Evolutionary conservation across 2,888 invertebrate species (phyloP).

Genomic region (Shargacucullia verbasci): DNA sequence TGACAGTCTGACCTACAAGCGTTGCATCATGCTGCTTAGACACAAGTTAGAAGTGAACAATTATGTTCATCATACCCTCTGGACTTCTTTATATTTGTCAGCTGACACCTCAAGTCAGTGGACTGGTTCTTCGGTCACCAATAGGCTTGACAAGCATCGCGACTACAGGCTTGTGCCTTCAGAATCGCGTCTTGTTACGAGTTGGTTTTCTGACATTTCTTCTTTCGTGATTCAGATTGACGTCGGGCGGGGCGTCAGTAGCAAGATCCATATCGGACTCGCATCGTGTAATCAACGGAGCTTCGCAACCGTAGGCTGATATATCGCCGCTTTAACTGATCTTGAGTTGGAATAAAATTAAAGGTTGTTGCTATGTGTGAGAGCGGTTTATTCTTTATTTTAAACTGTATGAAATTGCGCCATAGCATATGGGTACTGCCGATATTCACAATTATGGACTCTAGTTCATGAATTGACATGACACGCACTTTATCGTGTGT

Average conservation of each 20-base stretch:
- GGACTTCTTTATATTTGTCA: too few relatives aligned
- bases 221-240: constrained; percentile 29
- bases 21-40: too few relatives aligned
- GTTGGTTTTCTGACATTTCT: constrained; percentile 10
- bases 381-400: constrained; percentile 16
- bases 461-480: too few relatives aligned
- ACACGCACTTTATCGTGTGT: too few relatives aligned
- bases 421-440: too few relatives aligned
- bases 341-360: constrained; percentile 37
- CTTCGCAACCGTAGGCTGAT: constrained; percentile 43
- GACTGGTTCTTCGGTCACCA: too few relatives aligned
- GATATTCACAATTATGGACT: background rate
- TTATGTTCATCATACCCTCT: too few relatives aligned
- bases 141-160: too few relatives aligned
- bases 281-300: constrained; percentile 51
- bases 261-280: constrained; percentile 52
- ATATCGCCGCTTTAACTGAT: constrained; percentile 52
- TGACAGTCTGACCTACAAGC: too few relatives aligned
- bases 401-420: constrained; percentile 2
- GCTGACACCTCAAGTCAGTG: too few relatives aligned
- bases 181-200: background rate
- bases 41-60: too few relatives aligned
- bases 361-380: constrained; percentile 20
- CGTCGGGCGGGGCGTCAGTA: constrained; percentile 45
- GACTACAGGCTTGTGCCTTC: background rate